phyloP scores from a whole-genome alignment of 2,113 vertebrate species.

The Paralichthys olivaceus region DNA sequence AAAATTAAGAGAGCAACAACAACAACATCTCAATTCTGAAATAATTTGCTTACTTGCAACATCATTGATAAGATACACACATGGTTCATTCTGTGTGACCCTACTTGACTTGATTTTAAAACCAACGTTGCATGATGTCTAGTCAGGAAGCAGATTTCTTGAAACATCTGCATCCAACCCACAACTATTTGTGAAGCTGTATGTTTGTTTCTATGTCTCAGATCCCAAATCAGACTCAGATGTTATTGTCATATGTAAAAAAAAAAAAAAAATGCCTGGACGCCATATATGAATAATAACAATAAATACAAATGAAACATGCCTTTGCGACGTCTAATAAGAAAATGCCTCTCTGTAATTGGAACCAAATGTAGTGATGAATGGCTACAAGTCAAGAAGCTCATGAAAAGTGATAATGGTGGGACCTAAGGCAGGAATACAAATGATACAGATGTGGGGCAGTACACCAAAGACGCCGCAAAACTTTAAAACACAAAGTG shows the following conservation, averaged over 20 bases:
- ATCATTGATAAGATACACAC: too few species aligned
- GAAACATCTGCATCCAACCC: background rate
- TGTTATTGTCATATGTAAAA: background rate
- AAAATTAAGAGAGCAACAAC: too few species aligned
- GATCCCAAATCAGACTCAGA: background rate
- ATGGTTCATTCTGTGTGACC: background rate
- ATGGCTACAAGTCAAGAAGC: background rate
- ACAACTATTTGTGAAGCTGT: background rate
- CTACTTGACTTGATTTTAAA: background rate
- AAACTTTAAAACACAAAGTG: background rate
- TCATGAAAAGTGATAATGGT: background rate
- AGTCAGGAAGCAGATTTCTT: constrained; percentile 8
- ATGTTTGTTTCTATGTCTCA: background rate
- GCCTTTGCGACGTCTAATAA: constrained; percentile 7
- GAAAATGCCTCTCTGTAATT: constrained; percentile 29
- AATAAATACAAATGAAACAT: constrained; percentile 9
- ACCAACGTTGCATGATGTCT: background rate
- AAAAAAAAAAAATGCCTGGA: constrained; percentile 6
- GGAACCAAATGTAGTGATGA: constrained; percentile 39
- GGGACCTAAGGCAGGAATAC: background rate
- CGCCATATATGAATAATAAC: background rate
- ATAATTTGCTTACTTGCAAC: background rate
- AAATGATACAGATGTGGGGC: background rate
- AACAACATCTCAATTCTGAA: too few species aligned
- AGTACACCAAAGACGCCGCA: background rate